phyloP scores from a whole-genome alignment of 2,113 vertebrate genomes.

The Scopus umbretta region DNA sequence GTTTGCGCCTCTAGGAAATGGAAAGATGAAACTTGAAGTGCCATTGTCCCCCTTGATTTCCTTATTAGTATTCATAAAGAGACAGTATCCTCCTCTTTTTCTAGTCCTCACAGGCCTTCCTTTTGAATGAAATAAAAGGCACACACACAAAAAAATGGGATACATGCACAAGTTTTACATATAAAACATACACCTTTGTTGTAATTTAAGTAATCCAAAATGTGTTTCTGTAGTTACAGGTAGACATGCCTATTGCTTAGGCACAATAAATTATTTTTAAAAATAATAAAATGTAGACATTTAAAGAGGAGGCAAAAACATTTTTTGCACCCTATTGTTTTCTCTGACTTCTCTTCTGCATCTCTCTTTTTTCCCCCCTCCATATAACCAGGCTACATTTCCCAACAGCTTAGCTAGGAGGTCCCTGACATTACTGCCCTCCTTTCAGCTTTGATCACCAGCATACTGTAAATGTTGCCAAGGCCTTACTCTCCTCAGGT shows the following conservation, averaged over 20 bases:
- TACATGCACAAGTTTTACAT: slow-evolving; percentile 28
- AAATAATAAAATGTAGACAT: not conserved
- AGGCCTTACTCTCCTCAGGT: not conserved
- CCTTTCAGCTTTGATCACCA: not conserved
- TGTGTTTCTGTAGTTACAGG: not conserved
- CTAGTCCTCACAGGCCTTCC: slow-evolving; percentile 60
- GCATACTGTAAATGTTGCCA: not conserved
- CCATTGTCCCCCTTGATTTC: slow-evolving; percentile 79
- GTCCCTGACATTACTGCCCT: not conserved
- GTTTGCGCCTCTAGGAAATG: slow-evolving; percentile 92
- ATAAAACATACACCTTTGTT: slow-evolving; percentile 44
- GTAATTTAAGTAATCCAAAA: slow-evolving; percentile 53
- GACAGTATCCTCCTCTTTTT: slow-evolving; percentile 65
- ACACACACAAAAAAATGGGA: not conserved
- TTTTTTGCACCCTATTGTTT: not conserved
- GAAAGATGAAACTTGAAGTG: slow-evolving; percentile 89
- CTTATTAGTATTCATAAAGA: slow-evolving; percentile 82
- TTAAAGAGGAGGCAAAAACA: not conserved
- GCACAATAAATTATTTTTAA: not conserved
- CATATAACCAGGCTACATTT: not conserved
- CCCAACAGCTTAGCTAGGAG: not conserved
- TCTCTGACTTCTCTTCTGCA: not conserved
- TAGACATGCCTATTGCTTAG: not conserved
- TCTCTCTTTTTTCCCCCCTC: not conserved
- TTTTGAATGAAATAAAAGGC: slow-evolving; percentile 71